These are phyloP conservation scores for Yponomeuta cagnagella DNA, from an alignment of 2,888 invertebrate species.

Conservation along the genomic window DNA sequence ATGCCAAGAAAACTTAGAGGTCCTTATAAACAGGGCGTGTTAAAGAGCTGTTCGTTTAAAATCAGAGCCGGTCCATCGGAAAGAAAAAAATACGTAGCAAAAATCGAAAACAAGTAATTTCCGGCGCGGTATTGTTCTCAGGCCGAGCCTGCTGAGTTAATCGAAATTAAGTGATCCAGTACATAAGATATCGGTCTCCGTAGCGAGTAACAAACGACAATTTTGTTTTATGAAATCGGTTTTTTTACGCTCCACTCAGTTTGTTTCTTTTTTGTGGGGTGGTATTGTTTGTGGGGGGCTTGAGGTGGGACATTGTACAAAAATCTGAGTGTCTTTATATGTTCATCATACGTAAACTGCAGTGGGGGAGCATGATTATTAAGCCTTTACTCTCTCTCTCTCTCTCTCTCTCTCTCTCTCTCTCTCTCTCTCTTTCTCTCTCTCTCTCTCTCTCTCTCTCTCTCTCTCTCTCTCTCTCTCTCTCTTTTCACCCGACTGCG, in stretches of 20 bases:
- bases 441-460: too few relatives aligned
- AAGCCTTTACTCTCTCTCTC: too few relatives aligned
- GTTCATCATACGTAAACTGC: too few relatives aligned
- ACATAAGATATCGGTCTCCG: slow-evolving; percentile 55
- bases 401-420: too few relatives aligned
- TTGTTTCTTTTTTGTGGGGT: slow-evolving; percentile 25
- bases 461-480: too few relatives aligned
- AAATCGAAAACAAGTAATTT: slow-evolving; percentile 69
- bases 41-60: slow-evolving; percentile 45
- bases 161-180: slow-evolving; percentile 75
- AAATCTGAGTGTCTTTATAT: too few relatives aligned
- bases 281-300: slow-evolving; percentile 18
- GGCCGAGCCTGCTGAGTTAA: slow-evolving; percentile 53
- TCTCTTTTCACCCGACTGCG: too few relatives aligned
- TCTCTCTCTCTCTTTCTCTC: too few relatives aligned
- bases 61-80: slow-evolving; percentile 41
- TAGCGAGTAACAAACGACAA: slow-evolving; percentile 50
- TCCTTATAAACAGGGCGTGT: too few relatives aligned
- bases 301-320: too few relatives aligned
- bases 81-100: slow-evolving; percentile 61
- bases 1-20: too few relatives aligned
- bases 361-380: too few relatives aligned
- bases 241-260: slow-evolving; percentile 44
- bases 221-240: slow-evolving; percentile 57
- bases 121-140: slow-evolving; percentile 65